Evolutionary conservation across 2,113 vertebrate species (phyloP).

Genomic region (Telmatochromis sp.): DNA sequence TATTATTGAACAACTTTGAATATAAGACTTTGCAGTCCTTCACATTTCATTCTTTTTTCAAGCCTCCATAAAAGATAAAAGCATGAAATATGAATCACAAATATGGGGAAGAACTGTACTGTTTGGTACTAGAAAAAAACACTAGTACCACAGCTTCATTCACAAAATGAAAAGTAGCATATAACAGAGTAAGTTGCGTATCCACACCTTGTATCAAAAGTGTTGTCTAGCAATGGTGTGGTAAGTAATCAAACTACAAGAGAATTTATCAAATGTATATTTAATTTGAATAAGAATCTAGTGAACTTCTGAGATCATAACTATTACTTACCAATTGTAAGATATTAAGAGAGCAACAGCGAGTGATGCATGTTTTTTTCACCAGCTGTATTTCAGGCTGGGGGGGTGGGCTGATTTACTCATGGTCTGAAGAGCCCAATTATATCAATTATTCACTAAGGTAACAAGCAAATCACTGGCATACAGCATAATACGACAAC

Average conservation of each 20-base stretch:
- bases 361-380: neutral
- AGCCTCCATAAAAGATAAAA: neutral
- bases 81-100: neutral
- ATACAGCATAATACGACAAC: neutral
- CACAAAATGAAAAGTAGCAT: neutral
- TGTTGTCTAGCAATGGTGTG: neutral
- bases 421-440: neutral
- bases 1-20: neutral
- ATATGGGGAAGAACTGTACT: neutral
- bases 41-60: neutral
- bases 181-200: neutral
- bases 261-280: neutral
- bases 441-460: neutral
- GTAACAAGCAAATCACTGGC: neutral
- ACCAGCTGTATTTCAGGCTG: neutral
- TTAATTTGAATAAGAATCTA: neutral
- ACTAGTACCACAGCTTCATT: neutral
- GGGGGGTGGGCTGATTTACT: neutral
- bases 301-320: neutral
- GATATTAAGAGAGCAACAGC: neutral
- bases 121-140: neutral
- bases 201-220: neutral
- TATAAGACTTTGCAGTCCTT: neutral
- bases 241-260: neutral
- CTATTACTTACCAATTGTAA: neutral